phyloP scores from a whole-genome alignment of 2,888 invertebrate species.

The Sphaerophoria taeniata region DNA sequence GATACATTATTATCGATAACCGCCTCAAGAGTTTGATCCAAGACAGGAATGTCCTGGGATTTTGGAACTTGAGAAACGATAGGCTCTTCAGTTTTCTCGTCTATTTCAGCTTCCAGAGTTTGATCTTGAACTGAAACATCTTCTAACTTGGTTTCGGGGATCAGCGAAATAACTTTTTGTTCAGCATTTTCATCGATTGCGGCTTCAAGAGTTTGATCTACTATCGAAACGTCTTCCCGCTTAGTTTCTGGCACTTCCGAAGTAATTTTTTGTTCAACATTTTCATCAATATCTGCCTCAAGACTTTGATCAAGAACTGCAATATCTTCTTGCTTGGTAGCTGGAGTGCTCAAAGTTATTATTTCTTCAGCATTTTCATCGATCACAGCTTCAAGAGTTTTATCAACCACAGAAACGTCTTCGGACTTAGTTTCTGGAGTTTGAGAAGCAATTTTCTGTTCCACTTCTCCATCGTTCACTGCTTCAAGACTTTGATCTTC shows the following conservation, averaged over 20 bases:
- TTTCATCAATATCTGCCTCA: not conserved
- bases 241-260: not conserved
- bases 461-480: not conserved
- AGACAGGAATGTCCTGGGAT: not conserved
- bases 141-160: not conserved
- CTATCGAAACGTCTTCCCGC: no score
- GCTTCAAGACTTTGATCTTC: slow-evolving; percentile 11
- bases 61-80: not conserved
- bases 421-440: not conserved
- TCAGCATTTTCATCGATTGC: no score
- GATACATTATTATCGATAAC: not conserved
- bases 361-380: not conserved
- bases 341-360: not conserved
- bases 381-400: slow-evolving; percentile 1
- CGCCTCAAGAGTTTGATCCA: not conserved
- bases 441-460: not conserved
- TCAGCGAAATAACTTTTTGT: no score
- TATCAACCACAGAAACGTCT: not conserved
- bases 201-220: no score
- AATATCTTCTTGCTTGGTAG: not conserved
- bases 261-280: not conserved
- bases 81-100: not conserved
- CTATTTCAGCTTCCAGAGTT: slow-evolving; percentile 3
- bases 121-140: not conserved
- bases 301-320: not conserved